A percentile compares a stretch with the other conserved stretches of the same genome.
Evolutionary conservation across 2,113 vertebrate genomes (phyloP).

Genomic region (Rhabdomys dilectus): DNA sequence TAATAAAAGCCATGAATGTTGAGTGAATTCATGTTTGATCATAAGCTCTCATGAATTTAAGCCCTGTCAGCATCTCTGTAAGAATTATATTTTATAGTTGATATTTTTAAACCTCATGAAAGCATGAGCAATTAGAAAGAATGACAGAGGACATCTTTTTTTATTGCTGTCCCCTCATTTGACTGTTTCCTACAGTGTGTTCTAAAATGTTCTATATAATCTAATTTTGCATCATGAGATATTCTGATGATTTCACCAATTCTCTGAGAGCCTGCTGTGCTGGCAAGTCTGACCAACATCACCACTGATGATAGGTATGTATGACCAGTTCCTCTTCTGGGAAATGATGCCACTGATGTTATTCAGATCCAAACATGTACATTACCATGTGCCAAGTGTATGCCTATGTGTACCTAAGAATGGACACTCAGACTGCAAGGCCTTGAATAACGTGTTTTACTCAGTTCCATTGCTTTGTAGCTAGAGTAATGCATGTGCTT

Average conservation of each 20-base stretch:
- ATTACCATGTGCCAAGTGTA: not conserved
- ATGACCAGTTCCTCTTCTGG: not conserved
- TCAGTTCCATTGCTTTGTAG: not conserved
- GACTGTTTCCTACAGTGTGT: constrained; percentile 46
- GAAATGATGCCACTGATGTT: constrained; percentile 12
- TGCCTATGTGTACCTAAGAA: too few species aligned
- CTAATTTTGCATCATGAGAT: constrained; percentile 75
- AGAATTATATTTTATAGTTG: constrained; percentile 14
- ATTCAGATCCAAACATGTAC: not conserved
- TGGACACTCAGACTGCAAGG: not conserved
- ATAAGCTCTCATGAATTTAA: not conserved
- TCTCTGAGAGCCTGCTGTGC: not conserved
- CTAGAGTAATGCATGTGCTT: not conserved
- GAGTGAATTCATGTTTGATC: not conserved
- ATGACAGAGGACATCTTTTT: not conserved
- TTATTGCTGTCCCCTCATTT: constrained; percentile 36
- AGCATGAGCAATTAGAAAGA: constrained; percentile 60
- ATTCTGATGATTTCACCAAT: constrained; percentile 42
- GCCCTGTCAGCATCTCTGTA: constrained; percentile 23
- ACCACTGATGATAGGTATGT: not conserved
- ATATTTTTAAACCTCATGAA: constrained; percentile 56
- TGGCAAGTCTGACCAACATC: constrained; percentile 11
- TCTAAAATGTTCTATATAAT: constrained; percentile 59
- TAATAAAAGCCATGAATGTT: not conserved
- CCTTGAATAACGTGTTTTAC: not conserved